Conservation (phyloP, 53 echinoderm and acorn worm genomes). For the Echinometra lucunter region DNA sequence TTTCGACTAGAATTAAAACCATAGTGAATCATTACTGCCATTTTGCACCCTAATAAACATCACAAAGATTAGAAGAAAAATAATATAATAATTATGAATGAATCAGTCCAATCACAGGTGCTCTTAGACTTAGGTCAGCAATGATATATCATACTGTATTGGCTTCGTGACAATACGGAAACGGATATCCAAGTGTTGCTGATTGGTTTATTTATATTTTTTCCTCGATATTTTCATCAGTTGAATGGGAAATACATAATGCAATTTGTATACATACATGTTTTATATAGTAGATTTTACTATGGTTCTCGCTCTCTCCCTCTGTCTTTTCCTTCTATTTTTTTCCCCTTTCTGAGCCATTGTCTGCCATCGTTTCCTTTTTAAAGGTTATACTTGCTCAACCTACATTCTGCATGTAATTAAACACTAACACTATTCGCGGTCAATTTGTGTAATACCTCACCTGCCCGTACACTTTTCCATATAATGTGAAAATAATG, state of each 20-base stretch:
- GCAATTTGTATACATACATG: too few species aligned
- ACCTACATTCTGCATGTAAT: background rate
- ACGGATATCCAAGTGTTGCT: background rate
- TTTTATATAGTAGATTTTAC: too few species aligned
- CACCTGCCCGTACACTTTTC: conserved; percentile 1
- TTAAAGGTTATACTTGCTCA: too few species aligned
- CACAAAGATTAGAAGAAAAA: background rate
- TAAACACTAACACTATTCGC: too few species aligned
- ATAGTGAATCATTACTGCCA: background rate
- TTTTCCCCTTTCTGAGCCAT: too few species aligned
- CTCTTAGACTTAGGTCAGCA: background rate
- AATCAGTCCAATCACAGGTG: background rate
- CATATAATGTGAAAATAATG: background rate
- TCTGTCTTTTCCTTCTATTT: too few species aligned
- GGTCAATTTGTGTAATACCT: background rate
- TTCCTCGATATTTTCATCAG: background rate
- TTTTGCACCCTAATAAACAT: background rate
- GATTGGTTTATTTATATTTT: background rate
- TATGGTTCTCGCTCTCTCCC: too few species aligned
- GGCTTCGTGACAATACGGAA: background rate
- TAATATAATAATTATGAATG: background rate
- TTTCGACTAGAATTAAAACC: background rate
- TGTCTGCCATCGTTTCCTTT: too few species aligned
- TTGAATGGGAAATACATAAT: background rate
- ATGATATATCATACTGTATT: background rate